These are phyloP conservation scores for Julus scandinavius DNA, from an alignment of 2,888 invertebrate species.

Conservation along the genomic window DNA sequence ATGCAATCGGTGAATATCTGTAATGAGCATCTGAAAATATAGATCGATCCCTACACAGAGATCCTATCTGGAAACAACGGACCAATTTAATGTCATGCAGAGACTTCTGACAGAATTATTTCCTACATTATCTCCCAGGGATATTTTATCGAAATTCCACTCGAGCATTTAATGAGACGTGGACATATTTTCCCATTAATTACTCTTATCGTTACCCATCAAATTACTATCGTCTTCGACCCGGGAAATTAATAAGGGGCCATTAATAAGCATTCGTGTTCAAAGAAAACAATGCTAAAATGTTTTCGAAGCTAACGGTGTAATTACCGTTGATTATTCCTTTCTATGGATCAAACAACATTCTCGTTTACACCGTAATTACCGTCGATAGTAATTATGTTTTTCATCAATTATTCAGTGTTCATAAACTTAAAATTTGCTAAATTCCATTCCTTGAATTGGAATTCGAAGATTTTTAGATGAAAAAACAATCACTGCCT, in stretches of 20 bases:
- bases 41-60: too few relatives aligned
- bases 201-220: not conserved
- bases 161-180: slow-evolving; percentile 2
- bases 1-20: too few relatives aligned
- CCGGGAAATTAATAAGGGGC: not conserved
- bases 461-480: not conserved
- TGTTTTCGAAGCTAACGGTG: slow-evolving; percentile 2
- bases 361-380: not conserved
- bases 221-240: slow-evolving; percentile 11
- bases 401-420: not conserved
- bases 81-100: too few relatives aligned
- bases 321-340: not conserved
- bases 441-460: not conserved
- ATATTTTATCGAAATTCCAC: not conserved
- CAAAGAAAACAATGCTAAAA: slow-evolving; percentile 18
- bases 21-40: too few relatives aligned
- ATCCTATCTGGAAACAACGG: too few relatives aligned
- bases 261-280: not conserved
- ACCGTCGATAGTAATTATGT: not conserved
- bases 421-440: not conserved
- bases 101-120: too few relatives aligned
- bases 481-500: too few relatives aligned
- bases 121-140: not conserved
- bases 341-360: not conserved
- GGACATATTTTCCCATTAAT: slow-evolving; percentile 18